Percentiles rank a stretch among this genome's conserved stretches.
Conservation (phyloP, 37 sponge, comb jelly and placozoan species). For the Mnemiopsis leidyi region DNA sequence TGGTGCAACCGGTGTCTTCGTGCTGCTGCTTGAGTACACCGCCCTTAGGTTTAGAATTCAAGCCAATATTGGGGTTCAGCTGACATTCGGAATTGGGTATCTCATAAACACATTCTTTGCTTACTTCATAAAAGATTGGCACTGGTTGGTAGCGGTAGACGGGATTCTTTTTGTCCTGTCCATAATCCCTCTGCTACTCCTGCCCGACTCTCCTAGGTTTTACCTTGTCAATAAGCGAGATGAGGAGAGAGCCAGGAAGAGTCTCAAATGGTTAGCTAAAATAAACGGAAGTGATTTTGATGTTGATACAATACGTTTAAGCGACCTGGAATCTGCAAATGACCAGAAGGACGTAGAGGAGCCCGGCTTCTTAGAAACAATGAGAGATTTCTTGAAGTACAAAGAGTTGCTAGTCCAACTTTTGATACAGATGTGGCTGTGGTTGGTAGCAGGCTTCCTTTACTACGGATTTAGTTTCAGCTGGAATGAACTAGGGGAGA, state of each 20-base stretch:
- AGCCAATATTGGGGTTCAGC: not conserved
- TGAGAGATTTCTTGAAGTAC: constrained; percentile 36
- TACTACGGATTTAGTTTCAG: constrained; percentile 51
- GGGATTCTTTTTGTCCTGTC: not conserved
- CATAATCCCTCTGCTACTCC: not conserved
- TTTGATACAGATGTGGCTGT: not conserved
- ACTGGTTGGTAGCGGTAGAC: not conserved
- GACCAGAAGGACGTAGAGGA: not conserved
- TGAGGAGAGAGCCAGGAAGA: not conserved
- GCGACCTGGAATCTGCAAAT: not conserved
- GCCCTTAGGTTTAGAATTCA: not conserved
- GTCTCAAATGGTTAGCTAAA: constrained; percentile 36
- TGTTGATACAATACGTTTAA: not conserved
- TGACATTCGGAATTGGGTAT: not conserved
- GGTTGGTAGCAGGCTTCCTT: constrained; percentile 18
- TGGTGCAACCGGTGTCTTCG: not conserved
- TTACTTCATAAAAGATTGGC: constrained; percentile 30
- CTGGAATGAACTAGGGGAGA: not conserved
- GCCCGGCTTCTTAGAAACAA: not conserved
- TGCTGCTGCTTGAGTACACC: constrained; percentile 25
- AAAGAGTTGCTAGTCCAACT: not conserved
- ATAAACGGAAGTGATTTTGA: not conserved
- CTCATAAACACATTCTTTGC: not conserved
- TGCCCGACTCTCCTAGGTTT: not conserved
- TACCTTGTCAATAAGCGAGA: not conserved